Conservation (phyloP, 2,888 invertebrate genomes). For the Priocnemis perturbator region DNA sequence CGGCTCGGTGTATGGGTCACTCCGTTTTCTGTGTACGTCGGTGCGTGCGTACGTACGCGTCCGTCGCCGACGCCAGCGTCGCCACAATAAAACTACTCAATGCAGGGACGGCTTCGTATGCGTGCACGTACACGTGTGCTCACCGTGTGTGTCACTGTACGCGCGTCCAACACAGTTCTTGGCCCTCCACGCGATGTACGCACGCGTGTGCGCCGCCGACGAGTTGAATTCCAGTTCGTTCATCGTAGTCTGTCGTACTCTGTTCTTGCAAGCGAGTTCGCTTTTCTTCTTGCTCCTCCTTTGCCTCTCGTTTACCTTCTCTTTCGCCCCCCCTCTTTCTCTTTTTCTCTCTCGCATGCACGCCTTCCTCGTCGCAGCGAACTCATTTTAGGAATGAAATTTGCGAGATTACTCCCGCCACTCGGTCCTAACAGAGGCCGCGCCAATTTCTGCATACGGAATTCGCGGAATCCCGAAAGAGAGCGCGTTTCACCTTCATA, state of each 20-base stretch:
- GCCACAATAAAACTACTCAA: too few species aligned
- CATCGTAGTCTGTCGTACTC: too few species aligned
- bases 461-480: conserved; percentile 44
- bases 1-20: conserved; percentile 8
- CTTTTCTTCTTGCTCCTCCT: conserved; percentile 14
- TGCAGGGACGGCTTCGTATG: too few species aligned
- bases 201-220: neutral
- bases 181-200: conserved; percentile 3
- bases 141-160: too few species aligned
- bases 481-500: conserved; percentile 12
- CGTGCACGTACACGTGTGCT: too few species aligned
- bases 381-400: conserved; percentile 64
- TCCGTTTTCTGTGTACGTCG: too few species aligned
- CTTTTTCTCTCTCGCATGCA: conserved; percentile 15
- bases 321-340: conserved; percentile 2
- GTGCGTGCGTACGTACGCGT: too few species aligned
- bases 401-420: conserved; percentile 51
- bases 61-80: too few species aligned
- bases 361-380: conserved; percentile 19
- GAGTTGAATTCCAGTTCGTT: too few species aligned
- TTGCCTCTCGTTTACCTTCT: conserved; percentile 13
- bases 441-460: conserved; percentile 37
- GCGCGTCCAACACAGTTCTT: too few species aligned
- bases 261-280: neutral
- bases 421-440: conserved; percentile 22